These are phyloP conservation scores for Gonioctena quinquepunctata DNA, from an alignment of 1,140 invertebrate species.

Conservation along the genomic window DNA sequence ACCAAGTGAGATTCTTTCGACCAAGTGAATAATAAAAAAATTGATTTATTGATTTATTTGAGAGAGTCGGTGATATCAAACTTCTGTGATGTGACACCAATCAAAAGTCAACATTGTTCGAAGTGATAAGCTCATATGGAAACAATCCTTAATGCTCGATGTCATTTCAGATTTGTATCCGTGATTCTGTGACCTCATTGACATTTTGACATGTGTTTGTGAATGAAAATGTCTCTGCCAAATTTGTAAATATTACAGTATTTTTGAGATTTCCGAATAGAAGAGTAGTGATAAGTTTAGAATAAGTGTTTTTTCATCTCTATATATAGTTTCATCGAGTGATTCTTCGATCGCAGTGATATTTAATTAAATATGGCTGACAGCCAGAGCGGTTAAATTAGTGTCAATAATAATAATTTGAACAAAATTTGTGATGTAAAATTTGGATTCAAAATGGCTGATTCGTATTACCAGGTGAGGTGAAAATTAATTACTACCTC, in stretches of 20 bases:
- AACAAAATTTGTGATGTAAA: conserved; percentile 16
- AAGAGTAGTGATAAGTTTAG: neutral
- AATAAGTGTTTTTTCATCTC: neutral
- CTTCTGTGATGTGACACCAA: neutral
- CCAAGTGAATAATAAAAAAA: too few relatives aligned
- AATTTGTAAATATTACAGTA: conserved; percentile 17
- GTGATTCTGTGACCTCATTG: neutral
- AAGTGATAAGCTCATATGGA: neutral
- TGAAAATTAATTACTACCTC: neutral
- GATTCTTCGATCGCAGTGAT: too few relatives aligned
- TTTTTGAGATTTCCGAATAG: neutral
- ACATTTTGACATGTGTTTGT: neutral
- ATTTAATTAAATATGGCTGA: neutral
- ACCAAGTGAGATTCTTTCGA: too few relatives aligned
- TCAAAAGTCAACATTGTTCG: too few relatives aligned
- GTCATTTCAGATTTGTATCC: neutral
- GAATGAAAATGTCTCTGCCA: conserved; percentile 11
- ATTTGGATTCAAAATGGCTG: conserved; percentile 18
- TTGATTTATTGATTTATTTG: neutral
- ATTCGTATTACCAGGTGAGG: conserved; percentile 14
- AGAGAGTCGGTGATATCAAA: neutral
- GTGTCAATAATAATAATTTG: conserved; percentile 8
- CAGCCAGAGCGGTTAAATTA: neutral
- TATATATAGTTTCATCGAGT: neutral
- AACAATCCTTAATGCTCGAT: too few relatives aligned